Percentiles rank a stretch among this genome's conserved stretches.
These are phyloP conservation scores for Colinus virginianus DNA, from an alignment of 2,113 vertebrate genomes.

Conservation along the genomic window DNA sequence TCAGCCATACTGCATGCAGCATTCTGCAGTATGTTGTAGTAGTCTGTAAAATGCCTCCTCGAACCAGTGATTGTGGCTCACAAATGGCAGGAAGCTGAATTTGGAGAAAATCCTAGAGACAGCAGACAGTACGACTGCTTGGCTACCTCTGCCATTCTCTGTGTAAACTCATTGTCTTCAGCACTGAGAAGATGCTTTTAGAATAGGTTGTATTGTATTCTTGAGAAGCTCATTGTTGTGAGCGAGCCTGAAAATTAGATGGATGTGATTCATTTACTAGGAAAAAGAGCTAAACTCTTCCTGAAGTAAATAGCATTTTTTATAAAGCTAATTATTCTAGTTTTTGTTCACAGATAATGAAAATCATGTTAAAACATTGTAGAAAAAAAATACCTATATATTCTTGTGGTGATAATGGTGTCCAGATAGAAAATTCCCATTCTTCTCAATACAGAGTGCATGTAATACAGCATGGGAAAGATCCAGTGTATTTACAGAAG, in stretches of 20 bases:
- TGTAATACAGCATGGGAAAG: constrained; percentile 6
- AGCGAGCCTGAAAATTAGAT: constrained; percentile 58
- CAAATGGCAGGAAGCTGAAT: not conserved
- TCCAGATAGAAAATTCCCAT: constrained; percentile 7
- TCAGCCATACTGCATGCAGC: not conserved
- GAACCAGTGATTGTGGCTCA: not conserved
- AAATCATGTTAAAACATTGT: constrained; percentile 53
- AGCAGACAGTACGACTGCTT: not conserved
- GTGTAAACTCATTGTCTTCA: constrained; percentile 10
- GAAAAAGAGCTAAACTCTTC: constrained; percentile 48
- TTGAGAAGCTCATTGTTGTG: constrained; percentile 47
- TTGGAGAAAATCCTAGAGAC: not conserved
- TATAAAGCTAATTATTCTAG: constrained; percentile 51
- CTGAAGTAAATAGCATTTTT: constrained; percentile 44
- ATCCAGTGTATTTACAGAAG: constrained; percentile 42
- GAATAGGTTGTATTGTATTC: constrained; percentile 9
- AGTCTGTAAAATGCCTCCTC: not conserved
- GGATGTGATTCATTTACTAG: constrained; percentile 57
- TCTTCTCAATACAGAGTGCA: not conserved
- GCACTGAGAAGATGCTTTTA: not conserved
- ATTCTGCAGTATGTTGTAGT: not conserved
- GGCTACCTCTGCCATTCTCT: not conserved
- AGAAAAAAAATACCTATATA: not conserved
- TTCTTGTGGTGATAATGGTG: constrained; percentile 36
- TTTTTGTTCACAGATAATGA: constrained; percentile 67